Percentiles rank a stretch among this genome's conserved stretches.
Evolutionary conservation across 2,113 vertebrate species (phyloP).

Genomic region (Paramisgurnus dabryanus): DNA sequence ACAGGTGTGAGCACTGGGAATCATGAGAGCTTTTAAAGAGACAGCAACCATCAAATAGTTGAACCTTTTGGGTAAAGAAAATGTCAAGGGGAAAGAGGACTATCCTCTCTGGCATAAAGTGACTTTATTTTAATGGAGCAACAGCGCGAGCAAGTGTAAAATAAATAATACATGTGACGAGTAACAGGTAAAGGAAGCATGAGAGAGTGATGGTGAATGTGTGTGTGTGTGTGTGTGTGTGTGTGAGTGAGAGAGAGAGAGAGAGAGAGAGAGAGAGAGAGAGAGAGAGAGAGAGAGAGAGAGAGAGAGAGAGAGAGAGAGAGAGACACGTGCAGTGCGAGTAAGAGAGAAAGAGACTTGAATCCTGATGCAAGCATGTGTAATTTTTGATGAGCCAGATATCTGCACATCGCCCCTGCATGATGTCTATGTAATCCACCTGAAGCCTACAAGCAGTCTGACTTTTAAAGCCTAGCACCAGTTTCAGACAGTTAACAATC

Average conservation of each 20-base stretch:
- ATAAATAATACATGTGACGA: background rate
- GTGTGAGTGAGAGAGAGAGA: background rate
- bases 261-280: background rate
- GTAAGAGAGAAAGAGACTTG: background rate
- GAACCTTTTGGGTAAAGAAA: background rate
- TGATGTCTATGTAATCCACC: slow-evolving; percentile 13
- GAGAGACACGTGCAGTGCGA: too few relatives aligned
- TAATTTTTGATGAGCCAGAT: slow-evolving; percentile 55
- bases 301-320: background rate
- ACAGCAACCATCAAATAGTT: background rate
- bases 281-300: too few relatives aligned
- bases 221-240: too few relatives aligned
- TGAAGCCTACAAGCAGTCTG: background rate
- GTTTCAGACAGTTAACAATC: background rate
- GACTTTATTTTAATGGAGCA: background rate
- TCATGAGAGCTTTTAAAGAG: slow-evolving; percentile 26
- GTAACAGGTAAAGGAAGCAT: background rate
- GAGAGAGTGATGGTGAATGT: background rate
- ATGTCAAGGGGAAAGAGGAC: background rate
- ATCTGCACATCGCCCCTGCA: slow-evolving; percentile 33
- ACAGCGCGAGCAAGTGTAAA: background rate
- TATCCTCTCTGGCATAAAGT: background rate
- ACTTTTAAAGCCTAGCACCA: background rate
- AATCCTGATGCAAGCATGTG: slow-evolving; percentile 71
- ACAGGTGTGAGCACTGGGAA: background rate